A percentile compares a stretch with the other conserved stretches of the same genome.
phyloP scores from a whole-genome alignment of 2,888 invertebrate species.

The Chromoteleia sp. region DNA sequence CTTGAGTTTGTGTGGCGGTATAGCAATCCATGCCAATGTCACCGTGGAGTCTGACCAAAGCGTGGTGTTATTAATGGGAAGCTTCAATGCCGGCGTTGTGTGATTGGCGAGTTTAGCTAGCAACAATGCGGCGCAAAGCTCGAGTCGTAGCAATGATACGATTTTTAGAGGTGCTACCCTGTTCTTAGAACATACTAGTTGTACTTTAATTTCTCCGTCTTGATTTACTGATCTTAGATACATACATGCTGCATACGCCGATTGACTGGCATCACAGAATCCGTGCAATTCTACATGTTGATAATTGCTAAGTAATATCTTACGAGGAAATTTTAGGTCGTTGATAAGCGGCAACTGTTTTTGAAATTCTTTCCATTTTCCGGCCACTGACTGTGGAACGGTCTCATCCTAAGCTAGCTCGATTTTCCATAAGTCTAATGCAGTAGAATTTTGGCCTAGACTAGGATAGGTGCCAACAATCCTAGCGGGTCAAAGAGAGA shows the following conservation, averaged over 20 bases:
- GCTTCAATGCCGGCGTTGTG: too few relatives aligned
- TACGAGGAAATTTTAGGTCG: not conserved
- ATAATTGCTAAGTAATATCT: not conserved
- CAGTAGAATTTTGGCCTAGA: conserved; percentile 22
- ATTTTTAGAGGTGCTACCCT: conserved; percentile 24
- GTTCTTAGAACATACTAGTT: conserved; percentile 18
- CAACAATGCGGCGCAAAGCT: conserved; percentile 3
- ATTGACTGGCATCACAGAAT: conserved; percentile 28
- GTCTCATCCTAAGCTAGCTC: conserved; percentile 29
- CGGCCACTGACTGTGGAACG: not conserved
- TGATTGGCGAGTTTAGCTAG: conserved; percentile 2
- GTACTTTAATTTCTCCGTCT: not conserved
- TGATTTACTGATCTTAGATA: conserved; percentile 3
- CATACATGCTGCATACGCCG: conserved; percentile 15
- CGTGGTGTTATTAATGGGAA: too few relatives aligned
- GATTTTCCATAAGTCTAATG: conserved; percentile 24
- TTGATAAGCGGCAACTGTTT: not conserved
- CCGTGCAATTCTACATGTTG: conserved; percentile 9
- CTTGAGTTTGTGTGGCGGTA: not conserved
- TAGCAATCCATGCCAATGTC: not conserved
- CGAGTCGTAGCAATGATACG: conserved; percentile 8
- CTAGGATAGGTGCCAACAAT: conserved; percentile 13
- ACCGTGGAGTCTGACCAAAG: conserved; percentile 32
- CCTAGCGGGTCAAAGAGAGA: conserved; percentile 16
- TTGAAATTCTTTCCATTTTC: not conserved